Conservation (phyloP, 1,140 invertebrate genomes). For the Tetranychus urticae region DNA sequence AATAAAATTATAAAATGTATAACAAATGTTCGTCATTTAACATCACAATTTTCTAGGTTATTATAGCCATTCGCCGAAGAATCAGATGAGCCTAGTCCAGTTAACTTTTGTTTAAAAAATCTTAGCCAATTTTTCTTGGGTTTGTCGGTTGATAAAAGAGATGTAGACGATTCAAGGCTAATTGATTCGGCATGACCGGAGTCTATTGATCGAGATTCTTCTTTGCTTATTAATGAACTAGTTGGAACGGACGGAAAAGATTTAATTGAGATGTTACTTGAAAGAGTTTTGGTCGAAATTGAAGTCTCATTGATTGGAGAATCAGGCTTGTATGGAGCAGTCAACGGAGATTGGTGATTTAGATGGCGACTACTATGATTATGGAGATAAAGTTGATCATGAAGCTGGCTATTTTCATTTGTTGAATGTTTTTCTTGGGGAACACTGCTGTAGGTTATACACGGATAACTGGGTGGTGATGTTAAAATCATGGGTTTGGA, state of each 20-base stretch:
- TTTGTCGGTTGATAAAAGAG: background rate
- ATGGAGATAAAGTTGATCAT: background rate
- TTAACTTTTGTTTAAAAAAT: background rate
- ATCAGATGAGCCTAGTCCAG: background rate
- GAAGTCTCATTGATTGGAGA: background rate
- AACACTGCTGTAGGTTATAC: background rate
- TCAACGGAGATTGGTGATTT: background rate
- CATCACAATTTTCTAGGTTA: background rate
- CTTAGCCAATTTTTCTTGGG: background rate
- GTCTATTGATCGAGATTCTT: background rate
- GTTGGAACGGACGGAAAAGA: background rate
- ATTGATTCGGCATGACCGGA: background rate
- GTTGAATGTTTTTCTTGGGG: background rate
- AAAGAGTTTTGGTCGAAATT: background rate
- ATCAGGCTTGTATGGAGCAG: background rate
- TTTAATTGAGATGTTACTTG: background rate
- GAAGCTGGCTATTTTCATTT: background rate
- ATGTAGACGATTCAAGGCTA: background rate
- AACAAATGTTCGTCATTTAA: too few relatives aligned
- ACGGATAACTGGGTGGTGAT: background rate
- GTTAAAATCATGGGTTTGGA: background rate
- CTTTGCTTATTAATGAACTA: background rate
- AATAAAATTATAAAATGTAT: too few relatives aligned
- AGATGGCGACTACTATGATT: background rate
- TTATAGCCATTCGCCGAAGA: background rate